Evolutionary conservation across 2,113 vertebrate genomes (phyloP).

Genomic region (Eptatretus burgeri): DNA sequence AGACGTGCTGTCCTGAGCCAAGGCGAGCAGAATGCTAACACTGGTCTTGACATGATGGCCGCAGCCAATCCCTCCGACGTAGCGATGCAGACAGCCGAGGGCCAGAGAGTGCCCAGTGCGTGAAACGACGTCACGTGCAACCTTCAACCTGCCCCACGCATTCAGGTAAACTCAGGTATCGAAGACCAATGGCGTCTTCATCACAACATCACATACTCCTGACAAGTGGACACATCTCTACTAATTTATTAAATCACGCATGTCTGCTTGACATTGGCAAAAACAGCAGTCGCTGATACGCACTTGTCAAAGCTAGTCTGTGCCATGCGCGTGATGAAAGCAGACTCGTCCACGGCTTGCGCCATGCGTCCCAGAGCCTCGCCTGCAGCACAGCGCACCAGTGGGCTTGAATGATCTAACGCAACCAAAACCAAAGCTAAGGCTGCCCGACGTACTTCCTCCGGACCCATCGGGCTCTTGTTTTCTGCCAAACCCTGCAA

Average conservation of each 20-base stretch:
- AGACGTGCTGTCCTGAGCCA: slow-evolving; percentile 82
- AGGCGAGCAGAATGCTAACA: slow-evolving; percentile 77
- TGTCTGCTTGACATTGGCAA: too few relatives aligned
- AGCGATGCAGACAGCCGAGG: slow-evolving; percentile 80
- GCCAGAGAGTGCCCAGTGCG: slow-evolving; percentile 85
- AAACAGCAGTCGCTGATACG: slow-evolving; percentile 10
- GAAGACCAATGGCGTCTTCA: too few relatives aligned
- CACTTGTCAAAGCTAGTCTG: slow-evolving; percentile 98
- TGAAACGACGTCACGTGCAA: slow-evolving; percentile 81
- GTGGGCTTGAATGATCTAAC: slow-evolving; percentile 83
- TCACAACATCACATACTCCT: too few relatives aligned
- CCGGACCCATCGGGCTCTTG: slow-evolving; percentile 78
- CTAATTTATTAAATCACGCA: too few relatives aligned
- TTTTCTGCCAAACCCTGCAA: slow-evolving; percentile 78
- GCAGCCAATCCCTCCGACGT: slow-evolving; percentile 92
- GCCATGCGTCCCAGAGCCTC: slow-evolving; percentile 95
- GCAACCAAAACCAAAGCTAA: slow-evolving; percentile 90
- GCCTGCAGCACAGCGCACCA: slow-evolving; percentile 74
- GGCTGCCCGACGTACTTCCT: slow-evolving; percentile 84
- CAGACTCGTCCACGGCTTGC: slow-evolving; percentile 83
- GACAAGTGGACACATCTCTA: too few relatives aligned
- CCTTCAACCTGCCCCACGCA: slow-evolving; percentile 37
- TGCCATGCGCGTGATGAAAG: slow-evolving; percentile 92
- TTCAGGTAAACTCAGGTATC: slow-evolving; percentile 7
- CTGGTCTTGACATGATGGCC: slow-evolving; percentile 95